Evolutionary conservation across 2,113 vertebrate genomes (phyloP).

Genomic region (Elachura formosa): DNA sequence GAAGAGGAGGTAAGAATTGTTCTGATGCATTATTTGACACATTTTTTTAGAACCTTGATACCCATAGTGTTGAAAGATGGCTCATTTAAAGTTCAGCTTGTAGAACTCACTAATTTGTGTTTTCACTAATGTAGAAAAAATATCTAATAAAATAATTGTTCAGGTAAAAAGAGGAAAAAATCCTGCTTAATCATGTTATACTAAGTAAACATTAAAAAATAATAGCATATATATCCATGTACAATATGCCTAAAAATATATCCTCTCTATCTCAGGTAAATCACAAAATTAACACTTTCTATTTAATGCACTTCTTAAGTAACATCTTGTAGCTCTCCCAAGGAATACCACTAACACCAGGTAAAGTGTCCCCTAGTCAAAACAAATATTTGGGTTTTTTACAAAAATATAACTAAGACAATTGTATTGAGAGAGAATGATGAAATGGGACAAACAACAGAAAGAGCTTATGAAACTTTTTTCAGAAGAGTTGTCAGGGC

Average conservation of each 20-base stretch:
- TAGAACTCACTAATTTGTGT: background rate
- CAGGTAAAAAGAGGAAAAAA: background rate
- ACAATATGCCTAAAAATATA: background rate
- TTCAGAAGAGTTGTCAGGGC: background rate
- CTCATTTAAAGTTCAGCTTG: background rate
- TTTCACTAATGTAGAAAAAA: background rate
- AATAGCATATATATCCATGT: background rate
- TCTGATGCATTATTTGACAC: background rate
- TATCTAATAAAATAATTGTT: background rate
- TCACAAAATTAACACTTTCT: background rate
- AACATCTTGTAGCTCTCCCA: background rate
- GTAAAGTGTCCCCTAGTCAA: background rate
- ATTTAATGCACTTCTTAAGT: background rate
- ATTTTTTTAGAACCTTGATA: background rate
- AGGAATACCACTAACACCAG: background rate
- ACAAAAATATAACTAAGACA: background rate
- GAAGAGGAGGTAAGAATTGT: background rate
- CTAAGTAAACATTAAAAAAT: background rate
- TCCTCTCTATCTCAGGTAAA: background rate
- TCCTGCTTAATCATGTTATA: background rate
- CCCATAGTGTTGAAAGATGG: background rate
- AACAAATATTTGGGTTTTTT: background rate
- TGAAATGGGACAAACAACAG: background rate
- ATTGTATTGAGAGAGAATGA: background rate
- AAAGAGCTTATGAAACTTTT: background rate